Evolutionary conservation across 2,888 invertebrate genomes (phyloP), one percentile per base, ranked within the genome.

Genomic region (Dorcus parallelipipedus): DNA sequence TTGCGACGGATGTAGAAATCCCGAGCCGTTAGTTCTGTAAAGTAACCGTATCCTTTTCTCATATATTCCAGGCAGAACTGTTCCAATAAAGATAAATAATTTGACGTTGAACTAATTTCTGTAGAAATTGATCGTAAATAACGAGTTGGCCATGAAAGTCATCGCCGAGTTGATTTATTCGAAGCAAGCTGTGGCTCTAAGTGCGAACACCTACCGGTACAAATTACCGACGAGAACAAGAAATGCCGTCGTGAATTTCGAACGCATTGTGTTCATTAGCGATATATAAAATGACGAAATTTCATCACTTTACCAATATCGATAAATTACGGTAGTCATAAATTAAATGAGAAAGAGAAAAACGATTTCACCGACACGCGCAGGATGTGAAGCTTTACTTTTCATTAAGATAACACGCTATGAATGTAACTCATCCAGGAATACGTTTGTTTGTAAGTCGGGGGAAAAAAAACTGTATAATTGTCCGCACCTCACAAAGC

Each of bases 201-300:
- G 69, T 67, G 69, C 68, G 68, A 70, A 71, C 70, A 71, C 69
- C 70, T 70, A 68, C 69, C 64, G 67, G 61, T 62, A 66, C 63
- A 63, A 64, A 64, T 66, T 64, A 61, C 62, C 60, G 52, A 57
- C 63, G 55, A 61, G 59, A 53, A 56, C 52, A 51, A 60, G 57
- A 57, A 56, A 52, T 51, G 50, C 52, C 49, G 39, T 51, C 45
- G 45, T 10, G 45, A 45, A 20, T 45, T 45, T 45, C 45, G 45
- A 20, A 23, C 2, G 42, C 42, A 33, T 33, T 33, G 26, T 33
- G 26, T 33, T 33, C 26, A 33, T 33, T 33, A 33, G 26, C 26
- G 3, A 33, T 33, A 33, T 33, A 33, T 33, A 33, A 33, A 33
- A 33, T 33, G 26, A 5, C 26, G 26, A 33, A 33, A 33, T 33